Evolutionary conservation across 2,797 vertebrate genomes (phyloP).

Genomic region (Chaetophractus vellerosus): DNA sequence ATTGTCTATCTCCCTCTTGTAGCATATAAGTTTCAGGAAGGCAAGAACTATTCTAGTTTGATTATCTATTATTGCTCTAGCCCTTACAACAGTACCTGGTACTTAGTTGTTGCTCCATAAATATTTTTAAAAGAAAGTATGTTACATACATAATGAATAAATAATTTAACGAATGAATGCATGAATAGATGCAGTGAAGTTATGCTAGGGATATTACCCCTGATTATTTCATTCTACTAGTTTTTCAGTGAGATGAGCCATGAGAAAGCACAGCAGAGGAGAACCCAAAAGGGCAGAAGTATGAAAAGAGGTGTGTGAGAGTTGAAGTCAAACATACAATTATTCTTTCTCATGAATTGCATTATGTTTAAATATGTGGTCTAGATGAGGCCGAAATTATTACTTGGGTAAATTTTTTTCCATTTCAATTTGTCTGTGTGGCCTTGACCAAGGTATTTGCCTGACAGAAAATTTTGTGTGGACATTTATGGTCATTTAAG

Average conservation of each 20-base stretch:
- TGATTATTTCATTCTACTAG: not conserved
- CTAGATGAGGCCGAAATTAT: constrained; percentile 44
- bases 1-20: not conserved
- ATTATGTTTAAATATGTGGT: constrained; percentile 8
- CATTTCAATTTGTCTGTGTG: not conserved
- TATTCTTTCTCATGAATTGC: constrained; percentile 7
- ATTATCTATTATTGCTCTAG: not conserved
- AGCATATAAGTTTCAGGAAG: not conserved
- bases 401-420: not conserved
- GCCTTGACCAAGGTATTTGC: constrained; percentile 22
- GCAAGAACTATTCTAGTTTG: not conserved
- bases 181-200: not conserved
- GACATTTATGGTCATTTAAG: constrained; percentile 58
- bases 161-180: not conserved
- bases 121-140: constrained; percentile 4
- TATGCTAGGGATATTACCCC: not conserved
- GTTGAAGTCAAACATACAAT: not conserved
- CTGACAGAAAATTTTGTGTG: constrained; percentile 57
- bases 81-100: not conserved
- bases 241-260: not conserved
- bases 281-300: not conserved
- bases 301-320: not conserved
- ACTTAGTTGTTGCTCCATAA: not conserved
- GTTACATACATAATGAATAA: not conserved
- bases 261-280: not conserved